Conservation (phyloP, 2,113 vertebrate genomes). For the Macrotus californicus region DNA sequence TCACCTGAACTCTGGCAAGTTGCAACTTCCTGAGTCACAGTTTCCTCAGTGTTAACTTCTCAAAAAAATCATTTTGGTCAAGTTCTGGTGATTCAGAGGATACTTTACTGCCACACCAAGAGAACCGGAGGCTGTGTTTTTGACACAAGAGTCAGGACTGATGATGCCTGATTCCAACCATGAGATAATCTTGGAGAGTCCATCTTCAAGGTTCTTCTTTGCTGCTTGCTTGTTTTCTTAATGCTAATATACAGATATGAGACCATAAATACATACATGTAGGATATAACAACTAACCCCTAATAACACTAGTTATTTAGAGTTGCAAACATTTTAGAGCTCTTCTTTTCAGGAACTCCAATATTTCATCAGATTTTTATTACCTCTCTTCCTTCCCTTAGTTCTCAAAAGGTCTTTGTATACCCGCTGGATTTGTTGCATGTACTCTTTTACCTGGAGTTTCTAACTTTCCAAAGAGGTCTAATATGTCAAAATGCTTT, state of each 20-base stretch:
- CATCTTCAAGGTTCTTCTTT: not conserved
- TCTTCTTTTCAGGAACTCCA: not conserved
- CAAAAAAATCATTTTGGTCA: not conserved
- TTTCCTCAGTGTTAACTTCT: not conserved
- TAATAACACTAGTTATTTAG: not conserved
- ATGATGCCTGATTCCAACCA: not conserved
- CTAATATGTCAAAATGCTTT: conserved; percentile 23
- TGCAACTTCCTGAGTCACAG: conserved; percentile 3
- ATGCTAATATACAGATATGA: not conserved
- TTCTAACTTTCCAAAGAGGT: not conserved
- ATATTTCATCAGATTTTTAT: not conserved
- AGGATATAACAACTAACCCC: not conserved
- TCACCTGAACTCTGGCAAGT: conserved; percentile 20
- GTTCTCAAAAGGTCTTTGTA: not conserved
- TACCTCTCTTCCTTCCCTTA: not conserved
- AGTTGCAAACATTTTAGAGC: not conserved
- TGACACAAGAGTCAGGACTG: not conserved
- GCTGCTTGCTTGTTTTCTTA: not conserved
- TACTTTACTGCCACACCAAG: not conserved
- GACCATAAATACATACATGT: not conserved
- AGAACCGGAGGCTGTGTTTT: not conserved
- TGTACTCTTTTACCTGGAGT: not conserved
- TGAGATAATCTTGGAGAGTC: not conserved
- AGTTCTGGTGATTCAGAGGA: conserved; percentile 18
- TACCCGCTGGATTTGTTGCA: not conserved